Evolutionary conservation across 1,140 invertebrate genomes (phyloP), one percentile per base, ranked within the genome.

Genomic region (Musca vetustissima): DNA sequence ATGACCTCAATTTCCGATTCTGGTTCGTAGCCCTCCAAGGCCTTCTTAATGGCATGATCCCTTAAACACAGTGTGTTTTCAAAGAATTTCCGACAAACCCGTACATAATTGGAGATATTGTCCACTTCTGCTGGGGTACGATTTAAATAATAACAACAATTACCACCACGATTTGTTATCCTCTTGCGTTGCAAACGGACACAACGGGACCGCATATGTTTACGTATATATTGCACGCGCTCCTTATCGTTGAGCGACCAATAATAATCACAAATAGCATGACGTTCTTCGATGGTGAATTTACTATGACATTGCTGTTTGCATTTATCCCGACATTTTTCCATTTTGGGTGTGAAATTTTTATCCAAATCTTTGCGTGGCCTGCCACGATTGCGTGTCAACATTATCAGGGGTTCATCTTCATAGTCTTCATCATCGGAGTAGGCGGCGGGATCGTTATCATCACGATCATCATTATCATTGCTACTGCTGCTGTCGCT

Each of bases 191-290:
- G 36, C 11, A 43, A 43, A 53, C 66, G 52, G 19, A 25, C 47
- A 59, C 43, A 21, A 49, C n/a, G 24, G 15, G 43, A 25, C 22
- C 25, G 48, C 2, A 49, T 25, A 32, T 32, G 53, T 50, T 28
- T 61, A n/a, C 25, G 61, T 64, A 52, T 57, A 59, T 19, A 66
- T 55, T 49, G 25, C 52, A 19, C 52, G 32, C 21, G 64, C 64
- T 43, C 15, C 2, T 14, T 32, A 19, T 53, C 25, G 13, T 25
- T 55, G 1, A 70, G 17, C 19, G 17, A 36, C 69, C 69, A 70
- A 43, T 49, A 70, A 17, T 70, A 22, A 57, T 57, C 64, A 59
- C 69, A 70, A 14, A 66, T 66, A 15, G 43, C 21, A 32, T 17
- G 48, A 0, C 69, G 50, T 14, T 70, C 57, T 19, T 70, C 55